These are phyloP conservation scores for Lordiphosa collinella DNA, from an alignment of 1,140 invertebrate species.

Conservation along the genomic window DNA sequence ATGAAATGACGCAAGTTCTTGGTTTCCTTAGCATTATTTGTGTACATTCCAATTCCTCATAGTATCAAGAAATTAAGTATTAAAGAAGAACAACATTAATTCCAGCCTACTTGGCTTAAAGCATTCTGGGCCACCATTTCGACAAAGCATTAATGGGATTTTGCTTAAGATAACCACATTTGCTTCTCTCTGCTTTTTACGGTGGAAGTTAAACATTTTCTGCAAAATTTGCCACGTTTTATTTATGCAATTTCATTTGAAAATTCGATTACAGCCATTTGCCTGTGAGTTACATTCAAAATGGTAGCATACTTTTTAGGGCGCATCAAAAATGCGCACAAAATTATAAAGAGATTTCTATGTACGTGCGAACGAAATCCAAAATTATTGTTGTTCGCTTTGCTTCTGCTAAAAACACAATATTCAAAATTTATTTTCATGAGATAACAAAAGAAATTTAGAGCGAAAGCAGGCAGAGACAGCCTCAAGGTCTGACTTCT, in stretches of 20 bases:
- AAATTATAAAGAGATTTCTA: constrained; percentile 36
- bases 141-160: not conserved
- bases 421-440: constrained; percentile 32
- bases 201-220: constrained; percentile 42
- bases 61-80: too few species aligned
- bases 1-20: too few species aligned
- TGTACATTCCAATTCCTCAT: too few species aligned
- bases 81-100: too few species aligned
- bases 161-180: not conserved
- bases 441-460: constrained; percentile 3
- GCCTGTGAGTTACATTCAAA: constrained; percentile 30
- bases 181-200: not conserved
- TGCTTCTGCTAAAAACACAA: constrained; percentile 45
- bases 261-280: constrained; percentile 58
- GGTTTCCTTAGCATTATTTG: too few species aligned
- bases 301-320: constrained; percentile 26
- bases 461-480: not conserved
- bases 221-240: constrained; percentile 33
- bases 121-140: too few species aligned
- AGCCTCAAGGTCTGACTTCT: constrained; percentile 36
- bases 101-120: too few species aligned
- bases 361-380: constrained; percentile 12
- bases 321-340: constrained; percentile 45
- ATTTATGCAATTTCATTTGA: constrained; percentile 59
- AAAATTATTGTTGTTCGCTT: constrained; percentile 9